A percentile compares a stretch with the other conserved stretches of the same genome.
These are phyloP conservation scores for Psix sp. DNA, from an alignment of 1,140 invertebrate species.

Conservation along the genomic window DNA sequence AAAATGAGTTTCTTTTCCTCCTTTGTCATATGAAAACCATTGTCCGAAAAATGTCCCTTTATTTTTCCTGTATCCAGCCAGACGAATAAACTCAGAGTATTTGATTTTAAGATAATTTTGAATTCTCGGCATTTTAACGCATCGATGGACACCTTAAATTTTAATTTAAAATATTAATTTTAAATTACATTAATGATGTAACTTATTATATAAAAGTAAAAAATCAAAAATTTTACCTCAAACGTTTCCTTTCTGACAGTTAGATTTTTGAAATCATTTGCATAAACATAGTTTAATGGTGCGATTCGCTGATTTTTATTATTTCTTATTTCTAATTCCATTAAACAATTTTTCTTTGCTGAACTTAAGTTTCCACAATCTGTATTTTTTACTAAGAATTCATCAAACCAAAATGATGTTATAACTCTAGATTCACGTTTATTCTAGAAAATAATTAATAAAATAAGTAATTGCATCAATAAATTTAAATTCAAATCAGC, in stretches of 20 bases:
- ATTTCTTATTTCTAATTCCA: slow-evolving; percentile 62
- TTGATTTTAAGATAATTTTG: slow-evolving; percentile 67
- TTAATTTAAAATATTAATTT: slow-evolving; percentile 1
- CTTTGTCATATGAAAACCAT: slow-evolving; percentile 79
- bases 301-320: slow-evolving; percentile 61
- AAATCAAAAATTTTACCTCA: slow-evolving; percentile 19
- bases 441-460: slow-evolving; percentile 55
- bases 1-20: slow-evolving; percentile 60
- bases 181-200: slow-evolving; percentile 3
- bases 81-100: slow-evolving; percentile 80
- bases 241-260: slow-evolving; percentile 18
- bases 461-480: slow-evolving; percentile 6
- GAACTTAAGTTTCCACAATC: slow-evolving; percentile 56
- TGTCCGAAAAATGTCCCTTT: slow-evolving; percentile 80
- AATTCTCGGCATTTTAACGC: slow-evolving; percentile 6
- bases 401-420: slow-evolving; percentile 61
- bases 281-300: slow-evolving; percentile 74
- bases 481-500: slow-evolving; percentile 6
- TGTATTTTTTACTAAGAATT: slow-evolving; percentile 44
- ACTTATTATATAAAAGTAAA: not conserved
- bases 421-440: slow-evolving; percentile 60
- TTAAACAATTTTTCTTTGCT: slow-evolving; percentile 66
- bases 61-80: slow-evolving; percentile 79
- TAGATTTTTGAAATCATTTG: slow-evolving; percentile 44
- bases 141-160: slow-evolving; percentile 15